phyloP scores from a whole-genome alignment of 2,888 invertebrate species.

The Drosophila mettleri region DNA sequence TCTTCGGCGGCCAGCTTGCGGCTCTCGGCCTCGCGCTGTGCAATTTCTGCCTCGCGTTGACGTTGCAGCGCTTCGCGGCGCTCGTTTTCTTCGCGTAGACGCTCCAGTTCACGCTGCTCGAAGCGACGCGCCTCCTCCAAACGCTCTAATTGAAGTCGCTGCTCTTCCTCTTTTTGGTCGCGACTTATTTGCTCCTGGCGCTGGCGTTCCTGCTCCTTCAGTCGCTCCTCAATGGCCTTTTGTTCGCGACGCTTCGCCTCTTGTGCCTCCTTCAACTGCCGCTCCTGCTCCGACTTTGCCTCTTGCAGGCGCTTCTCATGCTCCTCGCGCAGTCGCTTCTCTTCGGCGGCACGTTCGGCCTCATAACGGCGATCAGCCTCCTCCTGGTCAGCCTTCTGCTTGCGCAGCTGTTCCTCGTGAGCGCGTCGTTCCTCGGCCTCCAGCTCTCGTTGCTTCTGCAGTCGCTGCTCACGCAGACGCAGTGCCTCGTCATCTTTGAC shows the following conservation, averaged over 20 bases:
- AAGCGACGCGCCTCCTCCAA: conserved; percentile 73
- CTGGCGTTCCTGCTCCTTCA: conserved; percentile 73
- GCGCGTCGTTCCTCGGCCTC: conserved; percentile 64
- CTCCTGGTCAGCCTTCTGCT: conserved; percentile 67
- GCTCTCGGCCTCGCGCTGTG: conserved; percentile 68
- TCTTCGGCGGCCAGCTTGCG: conserved; percentile 78
- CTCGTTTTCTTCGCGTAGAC: conserved; percentile 76
- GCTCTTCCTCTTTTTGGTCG: conserved; percentile 80
- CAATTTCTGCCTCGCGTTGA: conserved; percentile 81
- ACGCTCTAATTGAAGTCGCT: conserved; percentile 69
- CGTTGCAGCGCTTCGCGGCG: conserved; percentile 74
- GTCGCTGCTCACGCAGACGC: conserved; percentile 63
- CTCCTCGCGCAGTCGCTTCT: conserved; percentile 72
- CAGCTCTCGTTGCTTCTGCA: conserved; percentile 66
- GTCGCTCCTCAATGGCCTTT: conserved; percentile 67
- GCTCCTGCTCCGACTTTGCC: conserved; percentile 76
- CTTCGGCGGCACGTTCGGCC: conserved; percentile 71
- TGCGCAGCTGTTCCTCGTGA: conserved; percentile 58
- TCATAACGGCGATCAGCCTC: conserved; percentile 67
- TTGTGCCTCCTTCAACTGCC: conserved; percentile 71
- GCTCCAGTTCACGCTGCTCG: conserved; percentile 77
- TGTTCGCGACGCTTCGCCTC: conserved; percentile 77
- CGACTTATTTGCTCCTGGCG: conserved; percentile 76
- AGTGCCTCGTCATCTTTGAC: conserved; percentile 64
- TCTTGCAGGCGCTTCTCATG: conserved; percentile 70